Percentiles rank a stretch among this genome's conserved stretches.
Evolutionary conservation across 1,140 invertebrate genomes (phyloP).

Genomic region (Drosophila lacertosa): DNA sequence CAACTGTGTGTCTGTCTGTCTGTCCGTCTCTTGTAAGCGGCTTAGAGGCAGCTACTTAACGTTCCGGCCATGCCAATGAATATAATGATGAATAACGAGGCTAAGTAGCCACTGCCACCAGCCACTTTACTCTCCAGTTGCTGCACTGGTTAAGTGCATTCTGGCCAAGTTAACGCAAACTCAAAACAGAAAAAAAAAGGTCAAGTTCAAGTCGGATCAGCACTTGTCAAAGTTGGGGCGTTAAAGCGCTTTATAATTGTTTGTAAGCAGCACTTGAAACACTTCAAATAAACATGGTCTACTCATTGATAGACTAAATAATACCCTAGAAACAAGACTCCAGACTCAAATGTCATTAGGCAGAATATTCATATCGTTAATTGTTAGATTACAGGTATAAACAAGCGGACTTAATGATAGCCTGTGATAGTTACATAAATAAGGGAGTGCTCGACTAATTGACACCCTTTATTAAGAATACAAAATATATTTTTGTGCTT

Average conservation of each 20-base stretch:
- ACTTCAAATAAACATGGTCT: neutral
- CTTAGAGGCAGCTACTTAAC: constrained; percentile 48
- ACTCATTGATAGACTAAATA: neutral
- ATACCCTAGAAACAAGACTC: neutral
- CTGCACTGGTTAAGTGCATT: constrained; percentile 40
- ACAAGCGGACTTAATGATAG: neutral
- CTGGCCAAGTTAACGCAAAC: constrained; percentile 18
- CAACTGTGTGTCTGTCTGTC: neutral
- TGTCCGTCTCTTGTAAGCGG: constrained; percentile 23
- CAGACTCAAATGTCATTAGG: too few species aligned
- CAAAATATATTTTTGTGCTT: too few species aligned
- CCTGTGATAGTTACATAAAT: neutral
- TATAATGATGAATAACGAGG: constrained; percentile 40
- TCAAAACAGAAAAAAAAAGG: constrained; percentile 29
- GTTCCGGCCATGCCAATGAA: constrained; percentile 13
- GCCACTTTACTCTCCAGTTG: constrained; percentile 18
- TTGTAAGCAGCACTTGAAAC: constrained; percentile 29
- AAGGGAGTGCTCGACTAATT: neutral
- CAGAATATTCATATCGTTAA: too few species aligned
- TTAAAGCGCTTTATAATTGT: constrained; percentile 41
- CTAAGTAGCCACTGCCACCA: constrained; percentile 17
- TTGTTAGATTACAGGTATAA: too few species aligned
- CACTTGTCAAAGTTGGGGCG: constrained; percentile 15
- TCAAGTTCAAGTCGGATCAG: constrained; percentile 48
- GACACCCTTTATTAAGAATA: neutral